phyloP scores from a whole-genome alignment of 1,140 invertebrate species.

The Bombus fervidus region DNA sequence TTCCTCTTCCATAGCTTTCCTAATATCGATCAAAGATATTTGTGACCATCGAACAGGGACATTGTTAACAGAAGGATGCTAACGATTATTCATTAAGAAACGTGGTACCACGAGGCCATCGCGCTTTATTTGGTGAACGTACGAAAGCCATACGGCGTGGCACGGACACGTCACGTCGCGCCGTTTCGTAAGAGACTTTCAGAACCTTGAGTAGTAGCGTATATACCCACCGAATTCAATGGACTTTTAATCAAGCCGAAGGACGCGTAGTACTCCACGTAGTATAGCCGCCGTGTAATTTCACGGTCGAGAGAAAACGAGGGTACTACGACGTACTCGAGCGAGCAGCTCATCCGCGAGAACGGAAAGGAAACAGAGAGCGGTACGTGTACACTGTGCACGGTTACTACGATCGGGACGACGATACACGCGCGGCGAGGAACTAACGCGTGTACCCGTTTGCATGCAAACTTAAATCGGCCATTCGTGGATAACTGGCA shows the following conservation, averaged over 20 bases:
- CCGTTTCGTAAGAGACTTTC: constrained; percentile 57
- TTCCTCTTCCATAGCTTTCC: neutral
- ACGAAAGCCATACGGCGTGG: neutral
- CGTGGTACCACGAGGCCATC: neutral
- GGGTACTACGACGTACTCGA: constrained; percentile 67
- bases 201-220: constrained; percentile 42
- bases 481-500: neutral
- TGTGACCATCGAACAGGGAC: neutral
- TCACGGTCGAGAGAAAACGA: constrained; percentile 67
- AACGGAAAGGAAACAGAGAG: constrained; percentile 24
- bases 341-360: constrained; percentile 60
- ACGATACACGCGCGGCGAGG: neutral
- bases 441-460: neutral
- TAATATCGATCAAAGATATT: neutral
- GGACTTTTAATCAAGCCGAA: constrained; percentile 66
- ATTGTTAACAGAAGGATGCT: neutral
- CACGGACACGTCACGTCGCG: constrained; percentile 15
- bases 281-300: constrained; percentile 64
- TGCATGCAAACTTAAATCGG: neutral
- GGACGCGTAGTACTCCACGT: constrained; percentile 65
- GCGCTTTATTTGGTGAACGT: constrained; percentile 14
- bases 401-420: neutral
- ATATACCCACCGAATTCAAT: constrained; percentile 59
- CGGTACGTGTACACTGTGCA: neutral
- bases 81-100: neutral